These are phyloP conservation scores for Tachyglossus aculeatus DNA, from an alignment of 2,797 vertebrate genomes.

Conservation along the genomic window DNA sequence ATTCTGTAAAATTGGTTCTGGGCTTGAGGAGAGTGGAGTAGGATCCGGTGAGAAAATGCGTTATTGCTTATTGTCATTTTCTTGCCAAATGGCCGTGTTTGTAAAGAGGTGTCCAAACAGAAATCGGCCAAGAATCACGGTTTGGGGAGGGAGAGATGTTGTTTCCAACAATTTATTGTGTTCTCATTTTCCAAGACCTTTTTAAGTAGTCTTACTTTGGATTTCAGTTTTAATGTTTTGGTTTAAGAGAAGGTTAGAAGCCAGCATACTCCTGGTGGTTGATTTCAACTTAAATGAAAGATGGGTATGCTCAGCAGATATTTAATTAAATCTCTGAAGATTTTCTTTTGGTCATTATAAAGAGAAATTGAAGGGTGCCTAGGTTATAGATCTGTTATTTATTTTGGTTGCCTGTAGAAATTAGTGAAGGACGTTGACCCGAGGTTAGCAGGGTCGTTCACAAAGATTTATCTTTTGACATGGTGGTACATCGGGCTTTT, in stretches of 20 bases:
- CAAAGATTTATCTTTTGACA: neutral
- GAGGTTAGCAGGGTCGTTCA: neutral
- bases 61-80: too few species aligned
- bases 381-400: constrained; percentile 31
- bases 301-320: neutral
- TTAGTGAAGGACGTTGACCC: constrained; percentile 13
- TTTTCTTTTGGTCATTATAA: constrained; percentile 21
- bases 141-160: neutral
- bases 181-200: neutral
- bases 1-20: too few species aligned
- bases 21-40: too few species aligned
- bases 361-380: neutral
- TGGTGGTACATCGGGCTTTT: too few species aligned
- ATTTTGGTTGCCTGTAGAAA: constrained; percentile 13
- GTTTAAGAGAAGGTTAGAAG: neutral
- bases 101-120: neutral
- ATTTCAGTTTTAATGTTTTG: neutral
- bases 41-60: too few species aligned
- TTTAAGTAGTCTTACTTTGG: too few species aligned
- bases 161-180: neutral
- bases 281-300: constrained; percentile 2
- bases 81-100: constrained; percentile 4
- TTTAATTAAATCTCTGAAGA: constrained; percentile 13
- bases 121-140: neutral
- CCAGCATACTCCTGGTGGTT: constrained; percentile 4